Evolutionary conservation across 2,797 vertebrate genomes (phyloP), one percentile per base, ranked within the genome.

Genomic region (Poeciliopsis infans): DNA sequence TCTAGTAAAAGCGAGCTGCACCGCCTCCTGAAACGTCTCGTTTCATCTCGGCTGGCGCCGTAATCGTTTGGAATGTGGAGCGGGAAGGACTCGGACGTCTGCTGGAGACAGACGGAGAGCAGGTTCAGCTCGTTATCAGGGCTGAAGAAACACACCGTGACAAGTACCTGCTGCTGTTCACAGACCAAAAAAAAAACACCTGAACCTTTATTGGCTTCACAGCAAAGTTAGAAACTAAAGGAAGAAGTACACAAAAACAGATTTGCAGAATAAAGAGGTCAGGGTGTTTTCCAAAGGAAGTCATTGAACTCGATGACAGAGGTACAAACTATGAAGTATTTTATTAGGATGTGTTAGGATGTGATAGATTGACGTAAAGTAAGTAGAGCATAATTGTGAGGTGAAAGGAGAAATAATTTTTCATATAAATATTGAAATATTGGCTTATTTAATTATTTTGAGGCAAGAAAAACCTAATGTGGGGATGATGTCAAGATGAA

Each of bases 121-220:
- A 93, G 91, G 86, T 89, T 79, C 71, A 86, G 78, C 84, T 86
- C 74, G 84, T 92, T 93, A 91, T 92, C 86, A 72, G 82, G 55
- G 77, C 45, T 76, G 72, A 82, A 78, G 36, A 91, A 86, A 83
- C 64, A 86, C 23, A 83, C 84, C 66, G 78, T 82, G 89, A 90
- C 79, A 84, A 72, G 84, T 77, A 86, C 74, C 84, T 83, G 84
- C 83, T 85, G 87, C 84, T 72, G 78, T 77, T 81, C 66, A 79
- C 33, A 51, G 51, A 68, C 43, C 81, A 84, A 79, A 77, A 85
- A 79, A 74, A 41, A 12, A 47, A 16, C 46, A 47, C 18, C 25
- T 39, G 72, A 82, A 20, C 15, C 36, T 72, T 55, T 39, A 79
- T 68, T 45, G 64, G 45, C 13, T 79, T 61, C 33, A 28, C 55